These are phyloP conservation scores for Platichthys flesus DNA, from an alignment of 2,113 vertebrate species.

Conservation along the genomic window DNA sequence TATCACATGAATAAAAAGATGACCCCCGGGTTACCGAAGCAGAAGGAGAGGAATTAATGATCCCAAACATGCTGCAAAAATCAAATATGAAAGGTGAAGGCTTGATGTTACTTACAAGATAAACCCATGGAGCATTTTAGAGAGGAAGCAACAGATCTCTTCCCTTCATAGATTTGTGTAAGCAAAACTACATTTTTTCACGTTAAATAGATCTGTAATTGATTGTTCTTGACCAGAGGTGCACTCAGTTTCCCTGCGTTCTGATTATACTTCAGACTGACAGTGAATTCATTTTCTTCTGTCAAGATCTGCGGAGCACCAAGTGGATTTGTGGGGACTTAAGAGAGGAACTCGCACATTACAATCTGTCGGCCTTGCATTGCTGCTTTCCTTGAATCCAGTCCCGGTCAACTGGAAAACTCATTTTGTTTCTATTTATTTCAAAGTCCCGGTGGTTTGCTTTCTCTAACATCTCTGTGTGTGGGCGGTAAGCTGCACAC, in stretches of 20 bases:
- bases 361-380: not conserved
- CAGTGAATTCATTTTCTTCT: not conserved
- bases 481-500: too few species aligned
- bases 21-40: not conserved
- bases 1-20: not conserved
- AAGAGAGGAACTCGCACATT: not conserved
- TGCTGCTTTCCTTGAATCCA: not conserved
- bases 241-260: not conserved
- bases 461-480: not conserved
- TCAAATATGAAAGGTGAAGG: not conserved
- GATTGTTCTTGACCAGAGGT: not conserved
- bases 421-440: slow-evolving; percentile 5
- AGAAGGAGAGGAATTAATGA: not conserved
- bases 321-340: not conserved
- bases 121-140: not conserved
- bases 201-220: not conserved
- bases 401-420: slow-evolving; percentile 11
- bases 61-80: not conserved
- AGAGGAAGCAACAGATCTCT: too few species aligned
- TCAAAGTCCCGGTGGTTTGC: not conserved
- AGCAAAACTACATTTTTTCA: not conserved
- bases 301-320: slow-evolving; percentile 2
- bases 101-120: not conserved
- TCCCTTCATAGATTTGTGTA: not conserved
- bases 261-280: not conserved